These are phyloP conservation scores for Triplophysa rosa DNA, from an alignment of 2,113 vertebrate genomes.

Conservation along the genomic window DNA sequence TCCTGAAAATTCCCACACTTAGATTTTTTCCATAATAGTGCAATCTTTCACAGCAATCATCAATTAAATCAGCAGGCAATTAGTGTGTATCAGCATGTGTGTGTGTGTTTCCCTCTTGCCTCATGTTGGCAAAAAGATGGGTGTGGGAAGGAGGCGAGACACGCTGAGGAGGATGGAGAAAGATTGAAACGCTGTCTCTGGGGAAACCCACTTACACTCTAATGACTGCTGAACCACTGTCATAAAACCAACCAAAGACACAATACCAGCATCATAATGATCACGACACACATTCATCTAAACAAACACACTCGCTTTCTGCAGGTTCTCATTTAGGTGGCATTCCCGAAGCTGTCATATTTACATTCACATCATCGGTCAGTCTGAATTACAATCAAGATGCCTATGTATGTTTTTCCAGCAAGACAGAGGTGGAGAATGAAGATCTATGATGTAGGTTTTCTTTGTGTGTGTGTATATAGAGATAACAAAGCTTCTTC, in stretches of 20 bases:
- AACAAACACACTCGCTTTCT: too few species aligned
- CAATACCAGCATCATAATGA: background rate
- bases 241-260: background rate
- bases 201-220: constrained; percentile 27
- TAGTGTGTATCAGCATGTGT: background rate
- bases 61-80: background rate
- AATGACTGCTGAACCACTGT: constrained; percentile 8
- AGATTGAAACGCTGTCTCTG: background rate
- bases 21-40: background rate
- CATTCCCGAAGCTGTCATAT: background rate
- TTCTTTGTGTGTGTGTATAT: background rate
- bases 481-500: constrained; percentile 36
- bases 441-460: constrained; percentile 9
- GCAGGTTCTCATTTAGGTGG: too few species aligned
- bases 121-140: background rate
- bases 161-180: background rate
- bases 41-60: background rate
- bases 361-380: background rate
- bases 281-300: background rate
- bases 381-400: background rate
- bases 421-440: constrained; percentile 2
- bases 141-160: background rate
- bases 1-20: background rate
- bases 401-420: background rate
- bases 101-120: background rate